A percentile compares a stretch with the other conserved stretches of the same genome.
Evolutionary conservation across 2,888 invertebrate genomes (phyloP).

Genomic region (Sclerodermus sp.): DNA sequence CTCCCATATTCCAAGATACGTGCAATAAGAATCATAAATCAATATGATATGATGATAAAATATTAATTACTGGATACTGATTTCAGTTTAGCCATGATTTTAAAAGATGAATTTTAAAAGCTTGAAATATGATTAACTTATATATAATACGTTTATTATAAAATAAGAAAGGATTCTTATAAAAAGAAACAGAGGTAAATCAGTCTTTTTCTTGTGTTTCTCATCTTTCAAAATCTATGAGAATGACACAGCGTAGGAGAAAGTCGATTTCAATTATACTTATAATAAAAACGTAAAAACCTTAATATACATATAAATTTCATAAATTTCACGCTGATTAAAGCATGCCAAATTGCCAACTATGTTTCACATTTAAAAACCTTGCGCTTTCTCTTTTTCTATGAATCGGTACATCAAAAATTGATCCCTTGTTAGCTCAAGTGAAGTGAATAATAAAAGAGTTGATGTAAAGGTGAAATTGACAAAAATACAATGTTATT

Average conservation of each 20-base stretch:
- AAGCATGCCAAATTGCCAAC: too few relatives aligned
- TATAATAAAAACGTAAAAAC: slow-evolving; percentile 19
- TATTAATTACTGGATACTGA: too few relatives aligned
- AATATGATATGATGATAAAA: too few relatives aligned
- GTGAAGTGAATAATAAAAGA: slow-evolving; percentile 23
- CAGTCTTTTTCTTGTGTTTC: too few relatives aligned
- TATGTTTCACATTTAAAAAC: slow-evolving; percentile 27
- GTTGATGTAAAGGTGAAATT: slow-evolving; percentile 20
- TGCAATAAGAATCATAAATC: too few relatives aligned
- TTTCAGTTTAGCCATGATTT: too few relatives aligned
- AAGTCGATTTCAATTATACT: slow-evolving; percentile 26
- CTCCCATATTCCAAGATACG: too few relatives aligned
- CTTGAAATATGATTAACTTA: too few relatives aligned
- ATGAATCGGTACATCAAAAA: slow-evolving; percentile 37
- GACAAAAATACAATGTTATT: slow-evolving; percentile 47
- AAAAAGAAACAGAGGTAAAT: too few relatives aligned
- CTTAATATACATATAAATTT: slow-evolving; percentile 26
- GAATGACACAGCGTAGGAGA: slow-evolving; percentile 37
- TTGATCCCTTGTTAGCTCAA: slow-evolving; percentile 36
- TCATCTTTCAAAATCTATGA: slow-evolving; percentile 23
- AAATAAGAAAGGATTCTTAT: too few relatives aligned
- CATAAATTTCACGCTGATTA: slow-evolving; percentile 27
- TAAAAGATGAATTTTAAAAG: too few relatives aligned
- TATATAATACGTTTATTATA: too few relatives aligned
- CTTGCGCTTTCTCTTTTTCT: slow-evolving; percentile 25